Evolutionary conservation across 2,113 vertebrate genomes (phyloP).

Genomic region (Charadrius vociferus): DNA sequence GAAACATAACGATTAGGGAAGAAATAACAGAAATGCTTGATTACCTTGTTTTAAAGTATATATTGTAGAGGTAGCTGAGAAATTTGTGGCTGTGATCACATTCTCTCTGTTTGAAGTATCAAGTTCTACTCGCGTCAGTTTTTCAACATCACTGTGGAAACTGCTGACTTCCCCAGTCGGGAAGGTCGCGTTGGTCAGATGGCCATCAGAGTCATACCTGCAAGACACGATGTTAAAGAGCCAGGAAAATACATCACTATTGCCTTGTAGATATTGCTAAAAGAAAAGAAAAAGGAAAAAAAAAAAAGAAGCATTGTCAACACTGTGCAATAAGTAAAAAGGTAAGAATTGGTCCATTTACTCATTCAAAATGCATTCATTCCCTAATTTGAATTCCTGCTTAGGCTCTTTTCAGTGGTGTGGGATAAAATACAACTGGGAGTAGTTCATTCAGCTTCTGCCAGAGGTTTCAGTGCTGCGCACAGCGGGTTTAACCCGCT

Average conservation of each 20-base stretch:
- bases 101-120: slow-evolving; percentile 91
- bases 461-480: background rate
- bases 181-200: slow-evolving; percentile 92
- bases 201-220: slow-evolving; percentile 91
- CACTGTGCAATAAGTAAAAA: background rate
- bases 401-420: background rate
- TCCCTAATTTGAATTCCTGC: background rate
- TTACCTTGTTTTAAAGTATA: slow-evolving; percentile 94
- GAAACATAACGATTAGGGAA: background rate
- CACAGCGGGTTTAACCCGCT: background rate
- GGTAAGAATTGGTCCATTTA: background rate
- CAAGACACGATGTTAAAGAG: slow-evolving; percentile 15
- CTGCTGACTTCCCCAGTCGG: slow-evolving; percentile 93
- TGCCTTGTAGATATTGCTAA: background rate
- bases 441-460: background rate
- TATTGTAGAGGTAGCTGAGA: slow-evolving; percentile 91
- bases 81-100: slow-evolving; percentile 90
- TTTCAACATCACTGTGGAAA: slow-evolving; percentile 91
- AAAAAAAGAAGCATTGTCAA: slow-evolving; percentile 1
- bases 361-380: background rate
- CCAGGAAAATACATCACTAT: background rate
- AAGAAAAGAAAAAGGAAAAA: background rate
- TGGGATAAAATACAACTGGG: background rate
- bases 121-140: slow-evolving; percentile 87
- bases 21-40: background rate